Evolutionary conservation across 2,113 vertebrate species (phyloP), one percentile per base, ranked within the genome.

Genomic region (Lota lota): DNA sequence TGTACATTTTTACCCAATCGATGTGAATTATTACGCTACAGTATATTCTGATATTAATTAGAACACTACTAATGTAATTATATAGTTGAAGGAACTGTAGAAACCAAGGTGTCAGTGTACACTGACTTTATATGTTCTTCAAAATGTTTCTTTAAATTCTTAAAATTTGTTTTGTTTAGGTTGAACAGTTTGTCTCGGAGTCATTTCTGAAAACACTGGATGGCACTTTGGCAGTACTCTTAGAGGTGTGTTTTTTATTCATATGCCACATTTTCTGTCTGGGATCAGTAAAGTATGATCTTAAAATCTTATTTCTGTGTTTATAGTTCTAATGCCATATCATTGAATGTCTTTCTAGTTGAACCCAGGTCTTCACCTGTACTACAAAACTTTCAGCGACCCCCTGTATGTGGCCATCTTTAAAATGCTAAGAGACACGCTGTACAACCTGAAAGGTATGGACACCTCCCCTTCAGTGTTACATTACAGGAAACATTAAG

Each of bases 391-490:
- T 18, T 99, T 98, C 91, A 97, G 96, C 61, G 97, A 99, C 63
- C 91, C 96, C 20, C 92, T 99, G 21, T 98, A 99, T 12, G 94
- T 99, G 56, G 93, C 94, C 72, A 93, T 95, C 66, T 99, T 99
- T 87, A 99, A 98, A 87, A 98, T 99, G 97, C 90, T 99, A 5
- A 94, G 97, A 72, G 97, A 99, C 81, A 96, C 95, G 0, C 84
- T 99, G 47, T 96, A 98, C 79, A 94, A 96, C 68, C 90, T 97
- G 90, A 98, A 95, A 92, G 97, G 97, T 98, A 85, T 80, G 56
- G 12, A 36, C 40, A 22, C 19, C 18, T 0, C 5, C 83, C 18
- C 18, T 0, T 5, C 83, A 98, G 97, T 98, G 64, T 94, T 98
- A 50, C 95, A 94, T 47, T 47, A 47, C 12, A 14, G 40, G 40